These are phyloP conservation scores for Semotilus atromaculatus DNA, from an alignment of 2,797 vertebrate genomes.

Conservation along the genomic window DNA sequence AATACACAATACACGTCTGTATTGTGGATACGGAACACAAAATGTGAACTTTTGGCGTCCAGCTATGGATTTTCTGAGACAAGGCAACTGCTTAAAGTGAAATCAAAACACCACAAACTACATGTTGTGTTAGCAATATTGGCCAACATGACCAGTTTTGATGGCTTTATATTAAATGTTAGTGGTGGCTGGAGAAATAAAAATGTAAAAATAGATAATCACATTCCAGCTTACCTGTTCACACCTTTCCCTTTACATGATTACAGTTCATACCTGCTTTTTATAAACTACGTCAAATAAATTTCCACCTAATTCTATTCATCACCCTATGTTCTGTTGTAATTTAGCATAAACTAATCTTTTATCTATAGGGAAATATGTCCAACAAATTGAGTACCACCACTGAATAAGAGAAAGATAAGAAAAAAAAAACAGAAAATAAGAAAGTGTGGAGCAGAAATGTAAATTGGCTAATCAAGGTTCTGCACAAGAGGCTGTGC, in stretches of 20 bases:
- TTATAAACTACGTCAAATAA: neutral
- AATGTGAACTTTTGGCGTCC: neutral
- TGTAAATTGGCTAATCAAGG: slow-evolving; percentile 38
- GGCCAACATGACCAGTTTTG: neutral
- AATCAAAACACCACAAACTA: neutral
- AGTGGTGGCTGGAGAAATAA: neutral
- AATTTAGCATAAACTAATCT: neutral
- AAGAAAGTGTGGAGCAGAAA: slow-evolving; percentile 16
- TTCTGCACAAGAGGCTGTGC: slow-evolving; percentile 22
- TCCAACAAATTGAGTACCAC: neutral
- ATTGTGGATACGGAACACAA: slow-evolving; percentile 9
- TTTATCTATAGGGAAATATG: neutral
- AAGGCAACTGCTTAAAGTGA: neutral
- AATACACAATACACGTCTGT: slow-evolving; percentile 16
- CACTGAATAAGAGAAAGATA: neutral
- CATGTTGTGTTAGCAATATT: neutral
- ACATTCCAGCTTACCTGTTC: neutral
- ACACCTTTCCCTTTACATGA: neutral
- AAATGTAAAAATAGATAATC: neutral
- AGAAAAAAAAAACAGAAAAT: neutral
- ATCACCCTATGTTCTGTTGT: neutral
- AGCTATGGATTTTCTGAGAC: neutral
- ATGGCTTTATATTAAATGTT: neutral
- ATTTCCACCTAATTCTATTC: neutral
- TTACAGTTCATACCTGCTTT: neutral